Base-by-base conservation (phyloP, 1,140 invertebrate genomes). In the Drosophila varians region DNA sequence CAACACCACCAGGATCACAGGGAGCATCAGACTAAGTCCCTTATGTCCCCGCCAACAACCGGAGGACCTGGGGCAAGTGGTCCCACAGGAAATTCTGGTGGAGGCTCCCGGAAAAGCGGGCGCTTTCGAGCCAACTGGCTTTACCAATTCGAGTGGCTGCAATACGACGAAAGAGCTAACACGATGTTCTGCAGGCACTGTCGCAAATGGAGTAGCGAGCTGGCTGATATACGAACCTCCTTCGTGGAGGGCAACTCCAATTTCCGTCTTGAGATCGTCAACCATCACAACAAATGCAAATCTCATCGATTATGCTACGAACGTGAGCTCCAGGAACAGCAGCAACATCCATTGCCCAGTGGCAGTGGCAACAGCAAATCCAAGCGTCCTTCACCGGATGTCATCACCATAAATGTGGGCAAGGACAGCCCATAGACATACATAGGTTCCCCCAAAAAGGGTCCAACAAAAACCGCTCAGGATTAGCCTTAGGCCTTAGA, bases 261-360 rank as follows among this genome's bases (percentile, higher is more conserved):
- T 88, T 95, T 95, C 91, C 92, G 95, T 53, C 91, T 95, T 26
- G 95, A 95, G 91, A 96, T 95, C 74, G 93, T 95, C 16, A 95
- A 95, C 88, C 95, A 95, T 90, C 95, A 95, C 80, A 94, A 95
- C 90, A 95, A 94, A 80, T 95, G 94, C 80, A 95, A 95, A 89
- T 94, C 94, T n/a, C 94, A 95, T 79, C 93, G 93, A 65, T 80
- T 95, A 51, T 95, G 94, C 74, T 90, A 90, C 42, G 92, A 93
- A 40, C 77, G 92, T 0, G 92, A 93, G 79, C 70, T 89, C 89
- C 92, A 62, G 92, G 93, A 90, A 92, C 74, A 74, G 46, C 53
- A 49, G 52, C 82, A 68, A 6, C 48, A 57, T 4, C 57, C 74
- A 18, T 4, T 11, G 16, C 55, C 60, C 36, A 57, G 46, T 72